phyloP scores from a whole-genome alignment of 2,797 vertebrate species.

The Prionace glauca region DNA sequence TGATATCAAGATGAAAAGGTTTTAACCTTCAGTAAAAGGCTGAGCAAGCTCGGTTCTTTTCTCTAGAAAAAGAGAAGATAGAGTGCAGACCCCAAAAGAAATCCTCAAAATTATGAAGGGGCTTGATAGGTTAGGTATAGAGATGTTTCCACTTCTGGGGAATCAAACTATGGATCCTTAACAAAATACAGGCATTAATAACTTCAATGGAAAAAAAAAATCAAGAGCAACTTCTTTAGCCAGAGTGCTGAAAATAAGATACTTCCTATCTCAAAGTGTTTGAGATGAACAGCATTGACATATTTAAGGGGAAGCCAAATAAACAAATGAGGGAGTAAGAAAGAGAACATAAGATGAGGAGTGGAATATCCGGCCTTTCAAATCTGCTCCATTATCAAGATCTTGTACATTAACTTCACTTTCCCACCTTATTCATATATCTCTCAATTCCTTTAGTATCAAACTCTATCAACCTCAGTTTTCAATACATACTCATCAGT shows the following conservation, averaged over 20 bases:
- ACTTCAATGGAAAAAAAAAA: neutral
- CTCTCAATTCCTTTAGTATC: neutral
- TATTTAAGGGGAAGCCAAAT: neutral
- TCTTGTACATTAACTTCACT: neutral
- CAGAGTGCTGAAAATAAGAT: neutral
- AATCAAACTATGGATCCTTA: neutral
- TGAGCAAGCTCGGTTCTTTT: neutral
- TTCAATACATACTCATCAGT: neutral
- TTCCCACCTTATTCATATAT: too few species aligned
- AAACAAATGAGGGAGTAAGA: neutral
- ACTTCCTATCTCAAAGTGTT: neutral
- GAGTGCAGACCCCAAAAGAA: neutral
- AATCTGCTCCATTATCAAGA: neutral
- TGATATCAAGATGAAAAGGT: neutral
- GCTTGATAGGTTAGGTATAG: neutral
- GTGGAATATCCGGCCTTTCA: neutral
- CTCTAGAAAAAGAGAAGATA: neutral
- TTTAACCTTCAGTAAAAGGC: neutral
- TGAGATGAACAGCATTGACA: neutral
- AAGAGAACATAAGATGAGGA: neutral
- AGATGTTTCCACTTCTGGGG: neutral
- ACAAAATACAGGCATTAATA: neutral
- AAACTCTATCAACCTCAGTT: neutral
- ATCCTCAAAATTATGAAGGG: neutral
- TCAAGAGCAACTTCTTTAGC: neutral